Conservation (phyloP, 2,113 vertebrate species). For the western clawed frog (Xenopus tropicalis) region UCB_Xtro_10.0 CM004447.2:24254501-24255000, state of each 20-base stretch:
- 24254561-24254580: no score
- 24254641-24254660: no score
- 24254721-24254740: background rate
- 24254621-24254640: no score
- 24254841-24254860: slow-evolving; percentile 50
- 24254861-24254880: slow-evolving; percentile 41
- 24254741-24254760: slow-evolving; percentile 67
- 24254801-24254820: slow-evolving; percentile 48
- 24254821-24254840: slow-evolving; percentile 57
- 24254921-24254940: background rate
- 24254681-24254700: background rate
- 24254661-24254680: background rate
- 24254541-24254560: background rate
- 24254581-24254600: background rate
- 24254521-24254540: slow-evolving; percentile 47
- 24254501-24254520: slow-evolving; percentile 61
- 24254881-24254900: slow-evolving; percentile 36
- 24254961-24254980: slow-evolving; percentile 9
- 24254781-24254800: slow-evolving; percentile 57
- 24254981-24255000: background rate
- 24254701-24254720: no score
- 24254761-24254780: slow-evolving; percentile 85
- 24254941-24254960: slow-evolving; percentile 18
- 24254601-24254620: background rate
- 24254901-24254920: slow-evolving; percentile 21